phyloP scores from a whole-genome alignment of 2,888 invertebrate genomes.

The Drosophila percnosoma region DNA sequence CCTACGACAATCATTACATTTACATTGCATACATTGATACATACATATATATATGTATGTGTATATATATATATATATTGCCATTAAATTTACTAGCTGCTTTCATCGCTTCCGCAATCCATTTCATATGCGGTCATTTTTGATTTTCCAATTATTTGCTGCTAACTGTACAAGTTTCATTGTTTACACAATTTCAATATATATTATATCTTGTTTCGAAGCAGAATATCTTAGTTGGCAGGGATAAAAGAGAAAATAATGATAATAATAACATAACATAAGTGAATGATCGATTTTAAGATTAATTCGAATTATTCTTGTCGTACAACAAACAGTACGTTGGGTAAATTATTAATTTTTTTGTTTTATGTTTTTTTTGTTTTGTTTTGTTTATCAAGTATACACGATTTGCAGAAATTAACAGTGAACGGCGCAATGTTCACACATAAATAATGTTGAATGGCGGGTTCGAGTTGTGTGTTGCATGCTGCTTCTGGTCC shows the following conservation, averaged over 20 bases:
- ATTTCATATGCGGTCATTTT: slow-evolving; percentile 13
- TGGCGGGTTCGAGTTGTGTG: slow-evolving; percentile 38
- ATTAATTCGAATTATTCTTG: slow-evolving; percentile 21
- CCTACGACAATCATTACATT: slow-evolving; percentile 31
- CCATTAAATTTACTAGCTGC: slow-evolving; percentile 42
- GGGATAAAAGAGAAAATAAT: slow-evolving; percentile 3
- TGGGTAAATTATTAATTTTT: not conserved
- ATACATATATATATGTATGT: not conserved
- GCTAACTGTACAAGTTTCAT: slow-evolving; percentile 48
- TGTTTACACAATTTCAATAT: slow-evolving; percentile 24
- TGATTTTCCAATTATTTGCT: slow-evolving; percentile 24
- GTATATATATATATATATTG: slow-evolving; percentile 41
- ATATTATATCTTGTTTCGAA: slow-evolving; percentile 6
- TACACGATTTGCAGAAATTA: slow-evolving; percentile 32
- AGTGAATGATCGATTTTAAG: slow-evolving; percentile 19
- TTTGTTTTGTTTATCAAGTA: slow-evolving; percentile 9
- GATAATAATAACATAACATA: slow-evolving; percentile 24
- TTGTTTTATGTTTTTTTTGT: not conserved
- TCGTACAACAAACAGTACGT: slow-evolving; percentile 6
- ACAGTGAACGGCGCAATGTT: slow-evolving; percentile 26
- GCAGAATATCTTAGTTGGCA: slow-evolving; percentile 13
- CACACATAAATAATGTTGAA: slow-evolving; percentile 31
- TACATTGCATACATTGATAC: slow-evolving; percentile 26
- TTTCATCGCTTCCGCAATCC: slow-evolving; percentile 8
- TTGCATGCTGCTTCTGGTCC: slow-evolving; percentile 1